Evolutionary conservation across 2,113 vertebrate species (phyloP), one percentile per base, ranked within the genome.

Genomic region (Catharus minimus): DNA sequence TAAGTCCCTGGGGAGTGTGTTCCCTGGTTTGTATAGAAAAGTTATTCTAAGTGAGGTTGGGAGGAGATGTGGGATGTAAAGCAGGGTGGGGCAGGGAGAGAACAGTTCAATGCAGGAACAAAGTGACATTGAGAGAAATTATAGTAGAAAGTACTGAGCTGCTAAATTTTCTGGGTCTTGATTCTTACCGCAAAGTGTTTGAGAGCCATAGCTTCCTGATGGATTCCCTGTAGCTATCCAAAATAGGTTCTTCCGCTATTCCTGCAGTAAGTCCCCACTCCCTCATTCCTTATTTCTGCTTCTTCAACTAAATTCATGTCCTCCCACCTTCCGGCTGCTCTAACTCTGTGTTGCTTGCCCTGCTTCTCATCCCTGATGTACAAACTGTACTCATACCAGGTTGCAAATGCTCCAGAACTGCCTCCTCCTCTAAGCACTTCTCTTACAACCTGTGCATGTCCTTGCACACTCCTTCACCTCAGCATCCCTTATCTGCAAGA

Each of bases 311-410:
- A 61, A 52, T 61, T 85, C 33, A 33, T 46, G 17, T 91, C 79
- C 78, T 94, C 92, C 94, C 79, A 93, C 92, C 46, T 85, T 85
- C 75, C 62, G 6, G 90, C 93, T 94, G 92, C 82, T 95, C 69
- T 58, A 56, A 36, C 66, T 89, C 66, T 72, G 5, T 74, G 26
- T 46, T 67, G 39, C 62, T 77, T 91, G 71, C 67, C 67, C 85
- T 89, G 79, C 33, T 93, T 91, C 67, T 75, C 49, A 46, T 85
- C 41, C 28, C 46, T 77, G 4, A 17, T 8, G 9, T 72, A 69
- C 79, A 91, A 73, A 71, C 64, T 82, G 75, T 89, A 64, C 78
- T 85, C 62, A 6, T 30, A 72, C n/a, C 23, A 41, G 71, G 15
- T 57, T 95, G 71, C 17, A 10, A 65, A 20, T 50, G 50, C 90